Conservation (phyloP, 2,113 vertebrate species). For the Columbina picui region DNA sequence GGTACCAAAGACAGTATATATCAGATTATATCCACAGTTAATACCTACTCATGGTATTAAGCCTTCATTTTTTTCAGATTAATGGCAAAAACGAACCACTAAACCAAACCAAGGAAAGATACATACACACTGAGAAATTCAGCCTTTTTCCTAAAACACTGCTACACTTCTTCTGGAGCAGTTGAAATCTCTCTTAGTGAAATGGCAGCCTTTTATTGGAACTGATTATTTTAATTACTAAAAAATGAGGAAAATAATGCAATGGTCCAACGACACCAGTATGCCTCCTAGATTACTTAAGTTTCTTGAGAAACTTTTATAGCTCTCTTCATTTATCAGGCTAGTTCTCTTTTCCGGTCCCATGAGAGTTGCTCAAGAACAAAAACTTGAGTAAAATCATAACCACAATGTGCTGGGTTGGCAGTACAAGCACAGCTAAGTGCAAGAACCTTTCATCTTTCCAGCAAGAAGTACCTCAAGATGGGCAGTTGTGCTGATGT, state of each 20-base stretch:
- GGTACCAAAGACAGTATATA: background rate
- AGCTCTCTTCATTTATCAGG: background rate
- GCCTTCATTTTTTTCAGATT: background rate
- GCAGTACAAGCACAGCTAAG: background rate
- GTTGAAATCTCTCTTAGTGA: background rate
- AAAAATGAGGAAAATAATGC: background rate
- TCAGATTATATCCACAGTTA: background rate
- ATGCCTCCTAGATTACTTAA: background rate
- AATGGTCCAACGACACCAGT: background rate
- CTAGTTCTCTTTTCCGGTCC: background rate
- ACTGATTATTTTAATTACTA: background rate
- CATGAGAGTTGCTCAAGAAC: background rate
- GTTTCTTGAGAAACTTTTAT: slow-evolving; percentile 14
- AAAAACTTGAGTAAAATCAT: background rate
- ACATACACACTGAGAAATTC: background rate
- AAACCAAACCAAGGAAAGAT: background rate
- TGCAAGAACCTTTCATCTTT: background rate
- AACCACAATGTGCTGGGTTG: background rate
- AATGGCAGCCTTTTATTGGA: background rate
- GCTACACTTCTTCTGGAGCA: background rate
- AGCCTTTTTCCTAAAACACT: background rate
- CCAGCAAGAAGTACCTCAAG: background rate
- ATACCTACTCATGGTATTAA: background rate
- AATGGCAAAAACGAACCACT: background rate
- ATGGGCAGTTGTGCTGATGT: background rate